A percentile compares a stretch with the other conserved stretches of the same genome.
Conservation (phyloP, 2,113 vertebrate species). For the Hippopotamus amphibius region DNA sequence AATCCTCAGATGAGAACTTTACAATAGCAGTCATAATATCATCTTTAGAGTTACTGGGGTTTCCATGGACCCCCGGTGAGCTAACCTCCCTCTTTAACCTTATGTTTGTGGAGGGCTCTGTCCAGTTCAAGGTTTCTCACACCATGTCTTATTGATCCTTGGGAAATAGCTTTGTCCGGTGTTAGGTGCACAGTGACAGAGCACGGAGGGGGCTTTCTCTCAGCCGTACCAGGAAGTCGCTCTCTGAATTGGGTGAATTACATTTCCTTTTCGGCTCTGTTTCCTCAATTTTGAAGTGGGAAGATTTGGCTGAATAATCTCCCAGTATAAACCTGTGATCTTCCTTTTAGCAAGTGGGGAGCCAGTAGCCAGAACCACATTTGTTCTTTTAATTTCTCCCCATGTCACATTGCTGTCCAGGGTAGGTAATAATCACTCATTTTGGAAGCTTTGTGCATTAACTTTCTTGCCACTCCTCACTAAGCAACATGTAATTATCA, state of each 20-base stretch:
- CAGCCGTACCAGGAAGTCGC: neutral
- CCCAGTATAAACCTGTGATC: neutral
- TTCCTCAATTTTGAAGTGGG: constrained; percentile 38
- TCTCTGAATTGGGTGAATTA: neutral
- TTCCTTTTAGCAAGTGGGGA: constrained; percentile 38
- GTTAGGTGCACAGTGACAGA: neutral
- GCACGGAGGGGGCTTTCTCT: neutral
- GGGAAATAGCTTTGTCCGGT: neutral
- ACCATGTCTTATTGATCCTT: neutral
- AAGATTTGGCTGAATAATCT: neutral
- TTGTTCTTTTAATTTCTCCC: constrained; percentile 37
- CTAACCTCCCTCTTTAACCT: neutral
- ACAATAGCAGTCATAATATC: neutral
- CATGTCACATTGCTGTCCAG: neutral
- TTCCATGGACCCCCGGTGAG: neutral
- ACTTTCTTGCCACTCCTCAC: constrained; percentile 11
- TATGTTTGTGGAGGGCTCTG: neutral
- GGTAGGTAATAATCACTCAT: constrained; percentile 26
- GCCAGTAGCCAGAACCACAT: neutral
- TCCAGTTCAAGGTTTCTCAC: neutral
- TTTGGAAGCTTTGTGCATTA: neutral
- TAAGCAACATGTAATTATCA: constrained; percentile 16
- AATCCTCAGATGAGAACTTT: constrained; percentile 25
- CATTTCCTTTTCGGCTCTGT: constrained; percentile 18
- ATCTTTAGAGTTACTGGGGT: neutral